These are phyloP conservation scores for Hoplodrina blanda DNA, from an alignment of 2,888 invertebrate species.

Conservation along the genomic window DNA sequence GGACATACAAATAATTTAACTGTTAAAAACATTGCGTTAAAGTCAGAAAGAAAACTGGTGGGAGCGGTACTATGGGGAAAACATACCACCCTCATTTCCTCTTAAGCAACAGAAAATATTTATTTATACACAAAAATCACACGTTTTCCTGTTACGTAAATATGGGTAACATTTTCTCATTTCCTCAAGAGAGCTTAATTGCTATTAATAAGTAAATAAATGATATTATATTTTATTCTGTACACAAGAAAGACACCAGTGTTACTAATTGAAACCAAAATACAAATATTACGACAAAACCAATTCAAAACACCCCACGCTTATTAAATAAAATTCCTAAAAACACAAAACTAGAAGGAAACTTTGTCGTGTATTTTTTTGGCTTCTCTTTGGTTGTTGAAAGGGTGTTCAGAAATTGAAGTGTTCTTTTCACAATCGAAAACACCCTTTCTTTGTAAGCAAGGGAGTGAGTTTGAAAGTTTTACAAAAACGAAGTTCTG, in stretches of 20 bases:
- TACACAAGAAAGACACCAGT: too few relatives aligned
- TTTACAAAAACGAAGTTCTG: not conserved
- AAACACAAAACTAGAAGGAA: conserved; percentile 1
- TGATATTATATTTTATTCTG: too few relatives aligned
- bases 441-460: not conserved
- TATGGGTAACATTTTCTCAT: too few relatives aligned
- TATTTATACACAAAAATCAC: not conserved
- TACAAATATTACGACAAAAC: too few relatives aligned
- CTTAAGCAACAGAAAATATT: not conserved
- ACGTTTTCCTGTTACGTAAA: conserved; percentile 9
- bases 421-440: not conserved
- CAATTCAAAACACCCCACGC: too few relatives aligned
- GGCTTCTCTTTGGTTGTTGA: conserved; percentile 8
- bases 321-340: not conserved
- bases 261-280: too few relatives aligned
- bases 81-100: not conserved
- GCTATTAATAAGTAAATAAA: too few relatives aligned
- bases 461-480: not conserved
- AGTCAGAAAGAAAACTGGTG: too few relatives aligned
- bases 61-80: too few relatives aligned
- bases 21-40: too few relatives aligned
- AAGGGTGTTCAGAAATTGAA: conserved; percentile 3
- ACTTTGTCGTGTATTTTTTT: not conserved
- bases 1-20: too few relatives aligned
- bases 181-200: too few relatives aligned